Evolutionary conservation across 92 coral and sea anemone species (phyloP), one percentile per base, ranked within the genome.

Genomic region (Nematostella vectensis): DNA sequence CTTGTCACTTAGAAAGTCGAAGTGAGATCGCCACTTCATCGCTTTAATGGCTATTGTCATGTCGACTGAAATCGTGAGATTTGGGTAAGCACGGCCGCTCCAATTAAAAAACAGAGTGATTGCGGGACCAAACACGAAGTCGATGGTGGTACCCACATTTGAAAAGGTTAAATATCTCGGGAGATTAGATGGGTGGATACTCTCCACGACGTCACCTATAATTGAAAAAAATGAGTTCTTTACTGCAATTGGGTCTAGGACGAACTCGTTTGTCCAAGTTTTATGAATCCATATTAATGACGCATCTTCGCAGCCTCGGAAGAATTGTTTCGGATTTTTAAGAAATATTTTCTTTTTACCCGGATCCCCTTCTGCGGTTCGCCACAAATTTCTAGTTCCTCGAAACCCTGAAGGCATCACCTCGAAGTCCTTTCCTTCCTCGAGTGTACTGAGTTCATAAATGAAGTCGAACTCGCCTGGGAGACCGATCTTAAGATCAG

Each of bases 381-480:
- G 57, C 69, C 69, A 62, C 12, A 62, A 58, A 62, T 62, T 50
- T 27, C 50, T 62, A 19, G 15, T 62, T 23, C 69, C 69, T 50
- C 21, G 48, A n/a, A 62, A 62, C 10, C 69, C 59, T 48, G 69
- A 62, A 3, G 69, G 69, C 69, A 62, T 62, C 48, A 62, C 69
- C 50, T 49, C 69, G 36, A 50, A 62, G 23, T 62, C 69, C 1
- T 19, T 30, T 20, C 37, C 69, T 26, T 62, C 69, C 20, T 62
- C 33, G 0, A 62, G 50, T 2, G 58, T 26, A 9, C 31, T 38
- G 4, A 62, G 69, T 26, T 62, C 69, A 30, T 50, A 62, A 50
- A 62, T 49, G 18, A 62, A 62, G 69, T 62, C 69, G 31, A 62
- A 62, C 31, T 62, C 69, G 23, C 50, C 69, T 19, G 69, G 69